phyloP scores from a whole-genome alignment of 2,797 vertebrate species.

The Mormyrus proboscirostris region DNA sequence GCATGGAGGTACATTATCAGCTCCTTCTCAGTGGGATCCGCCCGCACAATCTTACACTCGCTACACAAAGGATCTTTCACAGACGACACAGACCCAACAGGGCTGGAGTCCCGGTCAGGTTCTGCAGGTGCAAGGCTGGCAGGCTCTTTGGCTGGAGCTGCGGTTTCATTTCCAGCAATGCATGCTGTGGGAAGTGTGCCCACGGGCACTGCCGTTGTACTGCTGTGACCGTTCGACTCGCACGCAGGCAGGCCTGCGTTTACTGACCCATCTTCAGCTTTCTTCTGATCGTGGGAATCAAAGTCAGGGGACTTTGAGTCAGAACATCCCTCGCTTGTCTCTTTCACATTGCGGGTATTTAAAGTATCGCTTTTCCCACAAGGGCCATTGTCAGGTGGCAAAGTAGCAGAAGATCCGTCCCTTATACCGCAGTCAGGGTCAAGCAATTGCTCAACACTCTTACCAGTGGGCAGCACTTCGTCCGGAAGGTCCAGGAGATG shows the following conservation, averaged over 20 bases:
- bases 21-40: conserved; percentile 81
- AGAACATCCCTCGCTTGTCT: neutral
- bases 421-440: neutral
- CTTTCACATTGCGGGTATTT: neutral
- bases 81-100: conserved; percentile 15
- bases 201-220: neutral
- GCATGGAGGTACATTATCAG: conserved; percentile 95
- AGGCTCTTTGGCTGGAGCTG: neutral
- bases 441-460: conserved; percentile 17
- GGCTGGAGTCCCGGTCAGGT: neutral
- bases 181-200: neutral
- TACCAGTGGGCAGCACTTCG: conserved; percentile 23
- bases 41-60: conserved; percentile 73
- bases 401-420: neutral
- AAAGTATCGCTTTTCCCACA: neutral
- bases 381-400: neutral
- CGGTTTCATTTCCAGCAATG: conserved; percentile 8
- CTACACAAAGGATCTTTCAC: conserved; percentile 72
- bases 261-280: neutral
- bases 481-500: conserved; percentile 65
- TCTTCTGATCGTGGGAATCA: conserved; percentile 8
- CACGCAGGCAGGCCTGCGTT: neutral
- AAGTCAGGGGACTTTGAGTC: neutral
- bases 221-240: neutral
- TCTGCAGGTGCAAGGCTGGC: neutral